Conservation (phyloP, 2,113 vertebrate genomes). For the Pandion haliaetus region DNA sequence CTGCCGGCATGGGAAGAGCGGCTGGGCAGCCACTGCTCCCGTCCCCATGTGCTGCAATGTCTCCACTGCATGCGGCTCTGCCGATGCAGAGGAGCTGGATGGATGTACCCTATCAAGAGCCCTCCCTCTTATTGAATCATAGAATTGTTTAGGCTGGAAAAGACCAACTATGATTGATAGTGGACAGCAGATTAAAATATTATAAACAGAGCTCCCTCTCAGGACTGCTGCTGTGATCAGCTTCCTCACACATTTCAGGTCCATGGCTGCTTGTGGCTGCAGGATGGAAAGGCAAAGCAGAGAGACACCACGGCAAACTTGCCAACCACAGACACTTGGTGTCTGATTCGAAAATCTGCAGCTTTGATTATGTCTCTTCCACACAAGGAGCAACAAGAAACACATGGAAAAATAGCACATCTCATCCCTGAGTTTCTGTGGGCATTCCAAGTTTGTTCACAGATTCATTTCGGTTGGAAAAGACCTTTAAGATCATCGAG, state of each 20-base stretch:
- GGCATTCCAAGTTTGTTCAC: not conserved
- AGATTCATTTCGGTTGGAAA: not conserved
- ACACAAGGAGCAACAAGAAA: not conserved
- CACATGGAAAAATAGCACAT: not conserved
- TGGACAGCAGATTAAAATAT: not conserved
- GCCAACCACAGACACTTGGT: not conserved
- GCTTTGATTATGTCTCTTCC: not conserved
- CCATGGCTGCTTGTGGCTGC: not conserved
- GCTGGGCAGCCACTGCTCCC: not conserved
- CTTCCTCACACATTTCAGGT: not conserved
- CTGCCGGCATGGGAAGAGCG: not conserved
- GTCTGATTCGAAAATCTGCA: not conserved
- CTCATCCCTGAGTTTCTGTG: not conserved
- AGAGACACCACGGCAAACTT: not conserved
- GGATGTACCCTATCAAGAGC: not conserved
- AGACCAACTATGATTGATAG: too few relatives aligned
- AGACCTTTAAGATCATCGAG: not conserved
- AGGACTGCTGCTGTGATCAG: not conserved
- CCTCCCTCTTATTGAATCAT: not conserved
- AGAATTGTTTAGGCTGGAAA: too few relatives aligned
- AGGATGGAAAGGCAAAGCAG: not conserved
- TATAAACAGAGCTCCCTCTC: not conserved
- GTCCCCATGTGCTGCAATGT: rapidly evolving
- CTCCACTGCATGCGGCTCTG: not conserved
- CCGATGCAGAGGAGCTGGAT: not conserved